phyloP scores from a whole-genome alignment of 2,888 invertebrate genomes.

The Auanema freiburgensis region DNA sequence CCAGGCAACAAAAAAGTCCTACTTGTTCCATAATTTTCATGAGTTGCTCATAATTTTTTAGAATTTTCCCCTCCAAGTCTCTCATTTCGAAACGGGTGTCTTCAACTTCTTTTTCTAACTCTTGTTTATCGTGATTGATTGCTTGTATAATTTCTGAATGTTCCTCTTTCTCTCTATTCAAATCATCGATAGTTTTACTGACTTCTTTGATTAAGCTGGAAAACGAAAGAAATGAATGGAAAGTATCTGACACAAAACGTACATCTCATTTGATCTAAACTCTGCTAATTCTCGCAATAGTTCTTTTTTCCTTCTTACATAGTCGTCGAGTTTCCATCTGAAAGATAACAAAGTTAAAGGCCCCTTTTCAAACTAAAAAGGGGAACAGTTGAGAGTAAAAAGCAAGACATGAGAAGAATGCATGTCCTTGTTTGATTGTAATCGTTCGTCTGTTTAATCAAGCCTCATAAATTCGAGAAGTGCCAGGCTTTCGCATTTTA shows the following conservation, averaged over 20 bases:
- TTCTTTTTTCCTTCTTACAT: conserved; percentile 33
- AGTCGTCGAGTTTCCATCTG: conserved; percentile 40
- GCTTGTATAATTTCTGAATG: conserved; percentile 59
- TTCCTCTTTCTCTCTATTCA: conserved; percentile 56
- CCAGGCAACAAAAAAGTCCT: background rate
- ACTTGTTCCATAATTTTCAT: conserved; percentile 44
- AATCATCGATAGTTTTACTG: conserved; percentile 50
- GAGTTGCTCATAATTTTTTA: conserved; percentile 37
- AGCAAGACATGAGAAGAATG: too few species aligned
- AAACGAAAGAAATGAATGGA: conserved; percentile 8
- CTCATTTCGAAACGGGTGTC: conserved; percentile 45
- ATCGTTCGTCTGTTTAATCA: conserved; percentile 12
- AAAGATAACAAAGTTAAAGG: conserved; percentile 10
- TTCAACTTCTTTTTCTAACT: conserved; percentile 46
- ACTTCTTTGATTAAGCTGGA: conserved; percentile 49
- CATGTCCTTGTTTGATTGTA: conserved; percentile 1
- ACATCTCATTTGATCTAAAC: conserved; percentile 28
- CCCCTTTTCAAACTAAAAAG: too few species aligned
- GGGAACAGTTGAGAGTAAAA: too few species aligned
- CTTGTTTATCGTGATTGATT: conserved; percentile 59
- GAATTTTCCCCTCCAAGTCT: conserved; percentile 41
- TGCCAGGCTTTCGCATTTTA: background rate
- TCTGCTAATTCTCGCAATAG: conserved; percentile 47
- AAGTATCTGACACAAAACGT: conserved; percentile 13
- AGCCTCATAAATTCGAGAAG: conserved; percentile 2